Base-by-base conservation (phyloP, 2,113 vertebrate species). In the Clinocottus analis region DNA sequence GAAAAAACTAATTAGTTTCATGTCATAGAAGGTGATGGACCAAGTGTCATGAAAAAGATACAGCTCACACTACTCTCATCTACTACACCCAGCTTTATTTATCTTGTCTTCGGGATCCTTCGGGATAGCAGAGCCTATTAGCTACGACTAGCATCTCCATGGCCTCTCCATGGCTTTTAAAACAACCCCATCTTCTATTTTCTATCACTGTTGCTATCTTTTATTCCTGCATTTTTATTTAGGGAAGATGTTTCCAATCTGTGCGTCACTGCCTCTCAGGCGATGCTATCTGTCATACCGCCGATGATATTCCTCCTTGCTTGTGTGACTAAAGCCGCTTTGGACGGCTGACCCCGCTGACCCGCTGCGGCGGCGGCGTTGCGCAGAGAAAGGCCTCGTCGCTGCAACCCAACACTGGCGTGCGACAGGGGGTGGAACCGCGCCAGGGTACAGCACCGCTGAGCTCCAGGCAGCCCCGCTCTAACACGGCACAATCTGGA, bases 361-460 rank as follows among this genome's bases (percentile, higher is more conserved):
- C 86, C 77, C 16, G n/a, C 80, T 73, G 79, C 23, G 51, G 72
- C 41, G 53, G 37, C 83, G 41, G 66, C 43, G 65, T 82, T 65
- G 70, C 64, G 51, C 59, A 25, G 55, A 71, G 83, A 75, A 82
- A 85, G 70, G 39, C 75, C 43, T 66, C 45, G 11, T 67, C 72
- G 35, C 70, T 74, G 51, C 53, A 10, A 66, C 69, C 70, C 19
- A 78, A 69, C 75, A 41, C 85, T 84, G 87, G 75, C 87, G 79
- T n/a, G 83, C 43, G 78, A 87, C 77, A 8, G 41, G 2, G 2
- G 77, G 60, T 85, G 88, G 86, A 87, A 60, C 31, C 1, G 1
- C 0, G 85, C 90, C 86, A 87, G 78, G 59, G 72, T 51, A 71
- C 79, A 80, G 41, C 79, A 66, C 82, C 33, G 84, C 85, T 83